These are phyloP conservation scores for Anaspis maculata DNA, from an alignment of 2,888 invertebrate genomes.

Conservation along the genomic window DNA sequence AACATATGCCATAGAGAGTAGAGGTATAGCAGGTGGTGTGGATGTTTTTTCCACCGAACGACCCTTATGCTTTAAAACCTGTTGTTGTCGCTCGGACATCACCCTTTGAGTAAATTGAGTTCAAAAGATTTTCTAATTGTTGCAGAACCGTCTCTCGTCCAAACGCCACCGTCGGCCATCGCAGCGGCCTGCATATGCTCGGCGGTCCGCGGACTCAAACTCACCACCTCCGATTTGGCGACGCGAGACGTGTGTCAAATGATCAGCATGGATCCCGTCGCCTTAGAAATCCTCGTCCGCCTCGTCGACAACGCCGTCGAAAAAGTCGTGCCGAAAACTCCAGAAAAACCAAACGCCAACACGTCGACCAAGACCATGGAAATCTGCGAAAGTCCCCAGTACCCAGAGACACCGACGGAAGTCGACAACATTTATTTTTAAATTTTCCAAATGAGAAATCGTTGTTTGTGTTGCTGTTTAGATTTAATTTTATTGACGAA, in stretches of 20 bases:
- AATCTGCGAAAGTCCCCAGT: constrained; percentile 34
- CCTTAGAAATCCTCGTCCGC: constrained; percentile 48
- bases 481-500: constrained; percentile 22
- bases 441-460: constrained; percentile 2
- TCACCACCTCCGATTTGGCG: constrained; percentile 41
- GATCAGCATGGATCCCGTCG: constrained; percentile 45
- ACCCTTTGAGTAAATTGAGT: too few species aligned
- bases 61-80: too few species aligned
- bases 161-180: constrained; percentile 61
- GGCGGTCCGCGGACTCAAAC: constrained; percentile 53
- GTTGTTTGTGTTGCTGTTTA: constrained; percentile 18
- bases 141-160: constrained; percentile 65
- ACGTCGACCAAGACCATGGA: constrained; percentile 12
- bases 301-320: constrained; percentile 54
- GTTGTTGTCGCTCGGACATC: too few species aligned
- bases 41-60: too few species aligned
- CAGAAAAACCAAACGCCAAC: constrained; percentile 23
- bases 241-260: constrained; percentile 40
- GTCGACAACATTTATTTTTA: constrained; percentile 39
- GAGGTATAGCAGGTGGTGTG: too few species aligned
- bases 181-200: constrained; percentile 63
- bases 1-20: too few species aligned
- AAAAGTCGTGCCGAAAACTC: constrained; percentile 32
- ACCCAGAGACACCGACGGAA: constrained; percentile 42
- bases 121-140: too few species aligned